A percentile compares a stretch with the other conserved stretches of the same genome.
Evolutionary conservation across 2,113 vertebrate species (phyloP).

Genomic region (Pristiophorus japonicus): DNA sequence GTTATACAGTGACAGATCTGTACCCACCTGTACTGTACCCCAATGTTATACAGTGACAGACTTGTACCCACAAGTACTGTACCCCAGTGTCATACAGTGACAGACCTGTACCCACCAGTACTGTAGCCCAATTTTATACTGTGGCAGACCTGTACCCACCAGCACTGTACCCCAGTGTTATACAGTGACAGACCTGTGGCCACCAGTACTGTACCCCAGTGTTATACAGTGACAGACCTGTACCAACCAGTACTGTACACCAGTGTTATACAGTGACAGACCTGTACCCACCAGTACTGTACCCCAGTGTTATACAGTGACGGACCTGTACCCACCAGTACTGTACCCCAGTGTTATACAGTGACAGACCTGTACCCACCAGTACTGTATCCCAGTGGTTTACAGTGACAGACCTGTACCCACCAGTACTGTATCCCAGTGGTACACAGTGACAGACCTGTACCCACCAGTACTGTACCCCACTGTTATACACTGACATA

Average conservation of each 20-base stretch:
- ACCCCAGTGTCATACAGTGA: neutral
- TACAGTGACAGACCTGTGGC: neutral
- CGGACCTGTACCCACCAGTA: neutral
- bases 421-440: neutral
- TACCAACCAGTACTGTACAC: neutral
- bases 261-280: neutral
- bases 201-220: neutral
- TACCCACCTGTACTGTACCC: neutral
- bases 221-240: neutral
- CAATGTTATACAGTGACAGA: neutral
- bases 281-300: neutral
- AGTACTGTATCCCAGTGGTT: neutral
- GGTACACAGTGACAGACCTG: neutral
- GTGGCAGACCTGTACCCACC: neutral
- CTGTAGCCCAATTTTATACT: neutral
- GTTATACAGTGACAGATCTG: neutral
- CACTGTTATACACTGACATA: neutral
- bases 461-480: neutral
- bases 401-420: neutral
- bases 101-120: neutral
- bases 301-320: neutral
- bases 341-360: neutral
- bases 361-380: neutral
- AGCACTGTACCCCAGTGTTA: neutral
- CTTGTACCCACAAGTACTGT: neutral